phyloP scores from a whole-genome alignment of 2,113 vertebrate genomes.

The Callospermophilus lateralis region DNA sequence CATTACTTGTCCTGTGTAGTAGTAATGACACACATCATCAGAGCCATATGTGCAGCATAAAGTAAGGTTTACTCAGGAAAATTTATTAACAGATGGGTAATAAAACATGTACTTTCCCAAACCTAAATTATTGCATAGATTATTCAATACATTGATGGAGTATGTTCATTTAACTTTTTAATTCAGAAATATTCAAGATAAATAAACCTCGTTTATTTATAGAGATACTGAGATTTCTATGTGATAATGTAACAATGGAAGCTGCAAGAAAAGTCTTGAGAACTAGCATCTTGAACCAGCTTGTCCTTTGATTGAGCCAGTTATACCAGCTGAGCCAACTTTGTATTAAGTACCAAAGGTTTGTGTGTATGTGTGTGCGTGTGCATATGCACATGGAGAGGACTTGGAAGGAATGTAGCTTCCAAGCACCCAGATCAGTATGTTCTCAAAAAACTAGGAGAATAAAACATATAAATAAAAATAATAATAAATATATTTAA shows the following conservation, averaged over 20 bases:
- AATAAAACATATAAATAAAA: background rate
- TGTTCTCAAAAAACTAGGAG: background rate
- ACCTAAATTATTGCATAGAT: background rate
- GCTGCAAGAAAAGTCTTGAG: background rate
- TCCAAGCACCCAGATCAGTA: background rate
- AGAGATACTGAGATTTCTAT: background rate
- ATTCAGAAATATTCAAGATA: background rate
- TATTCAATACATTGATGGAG: background rate
- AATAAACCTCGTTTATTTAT: background rate
- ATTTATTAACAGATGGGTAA: background rate
- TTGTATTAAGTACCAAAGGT: background rate
- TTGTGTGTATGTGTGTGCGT: background rate
- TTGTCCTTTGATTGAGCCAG: background rate
- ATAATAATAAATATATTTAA: background rate
- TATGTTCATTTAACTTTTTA: background rate
- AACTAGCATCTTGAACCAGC: background rate
- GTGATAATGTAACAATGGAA: background rate
- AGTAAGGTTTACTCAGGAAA: background rate
- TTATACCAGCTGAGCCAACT: background rate
- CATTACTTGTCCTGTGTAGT: background rate
- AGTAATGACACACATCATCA: background rate
- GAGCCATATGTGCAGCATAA: background rate
- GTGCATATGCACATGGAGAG: no score
- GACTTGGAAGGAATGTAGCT: rapidly evolving
- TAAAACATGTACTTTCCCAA: background rate